Conservation (phyloP, 2,113 vertebrate species). For the Chlorodrepanis virens region DNA sequence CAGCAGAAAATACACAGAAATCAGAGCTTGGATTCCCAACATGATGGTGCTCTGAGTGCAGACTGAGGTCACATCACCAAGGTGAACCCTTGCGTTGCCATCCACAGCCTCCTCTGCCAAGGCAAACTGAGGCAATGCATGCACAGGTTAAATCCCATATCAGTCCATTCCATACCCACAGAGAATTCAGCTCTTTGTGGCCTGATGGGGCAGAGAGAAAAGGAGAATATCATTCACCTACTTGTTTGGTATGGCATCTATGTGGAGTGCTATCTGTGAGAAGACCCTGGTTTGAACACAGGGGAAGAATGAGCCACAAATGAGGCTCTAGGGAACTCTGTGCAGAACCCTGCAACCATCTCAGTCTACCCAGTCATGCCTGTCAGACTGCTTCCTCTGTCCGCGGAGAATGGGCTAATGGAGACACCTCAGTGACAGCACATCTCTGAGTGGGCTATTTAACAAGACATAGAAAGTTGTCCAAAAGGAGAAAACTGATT, state of each 20-base stretch:
- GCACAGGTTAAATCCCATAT: background rate
- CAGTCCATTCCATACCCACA: background rate
- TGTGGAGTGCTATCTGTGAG: background rate
- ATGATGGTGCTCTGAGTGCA: background rate
- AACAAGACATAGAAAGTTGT: background rate
- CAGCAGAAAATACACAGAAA: background rate
- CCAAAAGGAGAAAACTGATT: background rate
- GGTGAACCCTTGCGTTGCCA: background rate
- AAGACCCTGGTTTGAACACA: background rate
- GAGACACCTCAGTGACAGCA: background rate
- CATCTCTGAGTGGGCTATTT: background rate
- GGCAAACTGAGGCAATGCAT: background rate
- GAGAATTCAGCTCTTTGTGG: background rate
- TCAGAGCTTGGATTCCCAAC: background rate
- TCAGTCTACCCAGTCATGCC: background rate
- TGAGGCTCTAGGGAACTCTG: background rate
- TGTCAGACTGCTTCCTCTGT: background rate
- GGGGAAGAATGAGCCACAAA: background rate
- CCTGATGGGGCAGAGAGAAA: background rate
- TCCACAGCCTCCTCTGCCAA: background rate
- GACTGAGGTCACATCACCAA: fast-evolving
- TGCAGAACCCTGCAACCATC: background rate
- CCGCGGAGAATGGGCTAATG: background rate
- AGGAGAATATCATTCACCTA: background rate
- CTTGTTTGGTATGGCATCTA: background rate